Conservation (phyloP, 64 coral and sea anemone species). For the Porites lutea region DNA sequence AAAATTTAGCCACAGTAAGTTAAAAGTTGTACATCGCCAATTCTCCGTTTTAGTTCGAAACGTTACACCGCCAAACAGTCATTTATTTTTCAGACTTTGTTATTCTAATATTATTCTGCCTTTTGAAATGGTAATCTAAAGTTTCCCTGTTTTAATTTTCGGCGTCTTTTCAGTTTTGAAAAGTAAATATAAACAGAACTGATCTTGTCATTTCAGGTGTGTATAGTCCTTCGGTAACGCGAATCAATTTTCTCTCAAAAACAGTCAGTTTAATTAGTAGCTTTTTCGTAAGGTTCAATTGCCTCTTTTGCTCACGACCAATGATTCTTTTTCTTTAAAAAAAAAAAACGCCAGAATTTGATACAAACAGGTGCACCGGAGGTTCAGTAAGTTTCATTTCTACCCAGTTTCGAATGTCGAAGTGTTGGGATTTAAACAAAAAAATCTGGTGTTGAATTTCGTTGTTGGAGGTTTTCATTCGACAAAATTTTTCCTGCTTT, state of each 20-base stretch:
- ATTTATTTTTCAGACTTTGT: background rate
- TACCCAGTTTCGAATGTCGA: too few species aligned
- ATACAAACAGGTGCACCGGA: too few species aligned
- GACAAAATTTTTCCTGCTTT: too few species aligned
- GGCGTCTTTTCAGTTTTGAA: background rate
- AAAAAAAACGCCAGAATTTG: too few species aligned
- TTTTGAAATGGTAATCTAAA: background rate
- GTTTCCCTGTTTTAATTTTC: background rate
- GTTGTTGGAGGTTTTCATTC: too few species aligned
- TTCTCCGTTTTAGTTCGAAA: background rate
- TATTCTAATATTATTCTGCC: background rate
- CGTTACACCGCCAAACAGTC: background rate
- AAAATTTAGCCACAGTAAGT: too few species aligned
- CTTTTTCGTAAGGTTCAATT: too few species aligned
- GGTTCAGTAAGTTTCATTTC: too few species aligned
- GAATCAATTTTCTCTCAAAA: background rate
- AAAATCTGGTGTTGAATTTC: too few species aligned
- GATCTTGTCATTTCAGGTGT: background rate
- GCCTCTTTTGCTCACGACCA: too few species aligned
- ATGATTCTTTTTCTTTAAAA: too few species aligned
- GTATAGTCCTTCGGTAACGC: background rate
- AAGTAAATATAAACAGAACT: slow-evolving; percentile 6
- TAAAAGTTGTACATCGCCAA: background rate
- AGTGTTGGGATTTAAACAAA: too few species aligned
- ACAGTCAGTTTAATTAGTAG: background rate